Evolutionary conservation across 2,113 vertebrate species (phyloP).

Genomic region (Heliornis fulica): DNA sequence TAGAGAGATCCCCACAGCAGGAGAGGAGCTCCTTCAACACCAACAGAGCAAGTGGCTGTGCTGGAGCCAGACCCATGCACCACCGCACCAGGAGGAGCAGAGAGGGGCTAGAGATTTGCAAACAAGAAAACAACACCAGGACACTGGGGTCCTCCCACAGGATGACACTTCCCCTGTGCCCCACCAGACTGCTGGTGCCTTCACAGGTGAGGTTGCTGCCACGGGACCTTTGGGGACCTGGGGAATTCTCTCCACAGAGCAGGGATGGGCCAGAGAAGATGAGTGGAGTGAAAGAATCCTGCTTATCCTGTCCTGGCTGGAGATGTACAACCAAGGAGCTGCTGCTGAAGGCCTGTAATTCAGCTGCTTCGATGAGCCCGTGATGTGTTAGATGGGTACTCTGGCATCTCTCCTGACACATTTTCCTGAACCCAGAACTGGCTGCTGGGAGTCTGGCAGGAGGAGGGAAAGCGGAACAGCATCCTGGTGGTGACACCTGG

Average conservation of each 20-base stretch:
- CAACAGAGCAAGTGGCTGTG: background rate
- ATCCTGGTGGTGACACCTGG: background rate
- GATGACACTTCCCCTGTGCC: background rate
- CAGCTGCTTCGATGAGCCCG: slow-evolving; percentile 17
- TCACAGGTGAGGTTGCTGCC: background rate
- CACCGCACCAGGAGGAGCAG: background rate
- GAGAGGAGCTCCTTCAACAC: background rate
- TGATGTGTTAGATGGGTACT: background rate
- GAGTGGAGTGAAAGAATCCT: background rate
- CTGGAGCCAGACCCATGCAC: background rate
- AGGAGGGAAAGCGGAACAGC: background rate
- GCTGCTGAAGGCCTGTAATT: slow-evolving; percentile 34
- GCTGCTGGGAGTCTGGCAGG: background rate
- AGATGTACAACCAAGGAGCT: slow-evolving; percentile 14
- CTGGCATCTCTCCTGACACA: background rate
- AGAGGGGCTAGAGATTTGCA: background rate
- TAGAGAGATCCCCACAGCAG: background rate
- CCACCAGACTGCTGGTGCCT: background rate
- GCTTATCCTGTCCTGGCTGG: background rate
- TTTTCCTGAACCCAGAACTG: slow-evolving; percentile 4
- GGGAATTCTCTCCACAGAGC: background rate
- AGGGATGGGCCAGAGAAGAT: background rate
- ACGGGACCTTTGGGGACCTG: background rate
- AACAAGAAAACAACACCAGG: background rate
- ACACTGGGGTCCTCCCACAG: background rate